phyloP scores from a whole-genome alignment of 1,140 invertebrate genomes.

The Augochlora pura region DNA sequence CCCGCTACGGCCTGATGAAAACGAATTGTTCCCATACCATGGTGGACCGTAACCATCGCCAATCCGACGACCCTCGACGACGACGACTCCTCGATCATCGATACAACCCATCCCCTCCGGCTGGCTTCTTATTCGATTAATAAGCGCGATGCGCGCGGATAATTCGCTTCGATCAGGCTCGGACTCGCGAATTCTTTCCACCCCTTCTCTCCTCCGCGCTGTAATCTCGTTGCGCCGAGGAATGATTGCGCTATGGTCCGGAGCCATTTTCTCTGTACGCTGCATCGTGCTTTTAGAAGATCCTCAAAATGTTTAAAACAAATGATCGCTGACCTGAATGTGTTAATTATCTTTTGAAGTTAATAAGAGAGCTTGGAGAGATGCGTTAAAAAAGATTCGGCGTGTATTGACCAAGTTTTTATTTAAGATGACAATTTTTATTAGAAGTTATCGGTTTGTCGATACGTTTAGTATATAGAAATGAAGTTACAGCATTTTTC shows the following conservation, averaged over 20 bases:
- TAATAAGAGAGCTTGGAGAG: too few relatives aligned
- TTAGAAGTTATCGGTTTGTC: too few relatives aligned
- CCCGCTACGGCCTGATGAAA: not conserved
- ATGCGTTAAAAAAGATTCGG: too few relatives aligned
- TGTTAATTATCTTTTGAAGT: too few relatives aligned
- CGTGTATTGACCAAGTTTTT: too few relatives aligned
- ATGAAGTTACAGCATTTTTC: too few relatives aligned
- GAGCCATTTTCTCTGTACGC: not conserved
- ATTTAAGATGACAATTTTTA: too few relatives aligned
- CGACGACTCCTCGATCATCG: not conserved
- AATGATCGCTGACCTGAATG: too few relatives aligned
- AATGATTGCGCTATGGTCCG: not conserved
- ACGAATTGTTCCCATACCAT: not conserved
- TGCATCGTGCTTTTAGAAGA: too few relatives aligned
- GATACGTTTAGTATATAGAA: too few relatives aligned
- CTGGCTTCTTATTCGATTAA: not conserved
- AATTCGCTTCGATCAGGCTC: not conserved
- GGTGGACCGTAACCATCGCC: not conserved
- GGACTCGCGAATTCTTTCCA: not conserved
- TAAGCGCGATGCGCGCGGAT: not conserved
- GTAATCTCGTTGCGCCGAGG: not conserved
- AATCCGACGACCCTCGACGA: not conserved
- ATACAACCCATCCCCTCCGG: not conserved
- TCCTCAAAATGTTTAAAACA: too few relatives aligned
- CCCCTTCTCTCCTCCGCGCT: too few relatives aligned